Conservation (phyloP, 2,797 vertebrate genomes). For the Halcyon badia region DNA sequence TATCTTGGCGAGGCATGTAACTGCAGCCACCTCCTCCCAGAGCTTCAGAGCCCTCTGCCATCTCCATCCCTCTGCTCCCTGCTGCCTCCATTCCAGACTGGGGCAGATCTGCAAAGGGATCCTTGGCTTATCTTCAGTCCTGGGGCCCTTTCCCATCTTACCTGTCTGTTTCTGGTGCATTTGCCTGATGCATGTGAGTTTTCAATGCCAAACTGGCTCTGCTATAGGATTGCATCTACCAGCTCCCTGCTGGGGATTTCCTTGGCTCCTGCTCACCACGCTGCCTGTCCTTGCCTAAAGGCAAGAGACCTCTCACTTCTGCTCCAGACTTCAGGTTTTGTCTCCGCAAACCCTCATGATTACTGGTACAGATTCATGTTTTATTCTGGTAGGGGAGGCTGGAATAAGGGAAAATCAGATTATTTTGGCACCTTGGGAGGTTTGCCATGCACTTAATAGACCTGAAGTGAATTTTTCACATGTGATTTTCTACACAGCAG, state of each 20-base stretch:
- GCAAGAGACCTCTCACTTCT: neutral
- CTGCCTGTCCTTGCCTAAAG: neutral
- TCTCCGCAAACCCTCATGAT: neutral
- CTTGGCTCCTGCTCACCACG: neutral
- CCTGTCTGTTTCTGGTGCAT: neutral
- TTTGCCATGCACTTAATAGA: neutral
- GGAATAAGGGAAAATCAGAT: neutral
- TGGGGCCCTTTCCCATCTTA: neutral
- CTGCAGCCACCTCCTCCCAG: neutral
- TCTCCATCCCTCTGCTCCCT: neutral
- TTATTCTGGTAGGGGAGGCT: neutral
- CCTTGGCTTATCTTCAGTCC: neutral
- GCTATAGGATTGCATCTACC: neutral
- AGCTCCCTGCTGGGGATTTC: neutral
- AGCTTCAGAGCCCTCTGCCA: neutral
- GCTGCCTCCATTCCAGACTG: neutral
- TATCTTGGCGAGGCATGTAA: accelerated
- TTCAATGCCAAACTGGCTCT: neutral
- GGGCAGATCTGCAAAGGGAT: neutral
- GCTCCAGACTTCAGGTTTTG: neutral
- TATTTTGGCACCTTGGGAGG: neutral
- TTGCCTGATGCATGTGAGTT: neutral
- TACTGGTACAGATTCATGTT: neutral
- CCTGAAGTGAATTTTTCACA: neutral
- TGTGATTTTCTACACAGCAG: neutral